These are phyloP conservation scores for Nomia melanderi DNA, from an alignment of 1,140 invertebrate species.

Conservation along the genomic window DNA sequence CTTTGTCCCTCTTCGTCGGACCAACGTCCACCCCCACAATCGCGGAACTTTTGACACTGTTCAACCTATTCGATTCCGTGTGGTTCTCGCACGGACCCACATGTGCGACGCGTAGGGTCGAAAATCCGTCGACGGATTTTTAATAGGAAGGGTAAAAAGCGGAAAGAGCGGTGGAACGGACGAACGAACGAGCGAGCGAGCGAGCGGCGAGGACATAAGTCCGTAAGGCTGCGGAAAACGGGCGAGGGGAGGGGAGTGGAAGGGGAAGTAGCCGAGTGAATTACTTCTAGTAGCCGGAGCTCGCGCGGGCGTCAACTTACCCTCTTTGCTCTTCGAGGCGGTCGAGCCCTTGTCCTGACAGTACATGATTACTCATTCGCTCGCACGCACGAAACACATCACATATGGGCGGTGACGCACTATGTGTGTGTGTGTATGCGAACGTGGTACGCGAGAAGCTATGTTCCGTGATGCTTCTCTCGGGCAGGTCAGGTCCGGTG, in stretches of 20 bases:
- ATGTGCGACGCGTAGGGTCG: slow-evolving; percentile 23
- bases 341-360: slow-evolving; percentile 74
- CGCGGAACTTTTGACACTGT: slow-evolving; percentile 34
- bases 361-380: slow-evolving; percentile 76
- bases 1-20: slow-evolving; percentile 21
- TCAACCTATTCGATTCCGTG: not conserved
- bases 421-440: slow-evolving; percentile 60
- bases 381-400: slow-evolving; percentile 66
- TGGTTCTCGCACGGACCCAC: slow-evolving; percentile 23
- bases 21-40: slow-evolving; percentile 36
- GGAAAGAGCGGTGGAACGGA: slow-evolving; percentile 18
- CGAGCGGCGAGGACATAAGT: slow-evolving; percentile 2
- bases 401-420: slow-evolving; percentile 76
- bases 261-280: not conserved
- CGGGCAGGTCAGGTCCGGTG: slow-evolving; percentile 53
- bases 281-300: slow-evolving; percentile 19
- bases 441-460: slow-evolving; percentile 27
- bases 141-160: slow-evolving; percentile 23
- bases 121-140: slow-evolving; percentile 4
- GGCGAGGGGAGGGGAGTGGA: not conserved
- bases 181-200: too few species aligned
- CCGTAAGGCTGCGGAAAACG: slow-evolving; percentile 33
- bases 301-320: slow-evolving; percentile 63
- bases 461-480: slow-evolving; percentile 34
- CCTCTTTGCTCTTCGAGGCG: slow-evolving; percentile 72